Conservation (phyloP, 2,113 vertebrate genomes). For the Elaphurus davidianus region DNA sequence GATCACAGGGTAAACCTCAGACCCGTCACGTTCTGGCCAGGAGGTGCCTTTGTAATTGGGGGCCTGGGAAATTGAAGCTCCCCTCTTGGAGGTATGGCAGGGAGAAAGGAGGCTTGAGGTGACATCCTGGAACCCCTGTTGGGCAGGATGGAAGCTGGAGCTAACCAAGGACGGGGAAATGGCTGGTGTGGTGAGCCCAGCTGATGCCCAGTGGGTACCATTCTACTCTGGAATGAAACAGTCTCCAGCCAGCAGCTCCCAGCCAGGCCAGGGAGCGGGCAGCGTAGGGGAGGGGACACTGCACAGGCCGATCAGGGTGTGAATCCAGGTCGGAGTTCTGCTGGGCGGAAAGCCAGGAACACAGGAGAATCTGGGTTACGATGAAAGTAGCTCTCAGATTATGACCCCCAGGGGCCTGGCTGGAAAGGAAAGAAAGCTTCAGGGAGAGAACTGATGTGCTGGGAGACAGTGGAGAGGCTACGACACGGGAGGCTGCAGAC, state of each 20-base stretch:
- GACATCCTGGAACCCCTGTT: not conserved
- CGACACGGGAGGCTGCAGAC: no score
- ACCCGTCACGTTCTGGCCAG: not conserved
- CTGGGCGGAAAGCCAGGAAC: not conserved
- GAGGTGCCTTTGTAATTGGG: not conserved
- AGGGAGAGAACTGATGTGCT: not conserved
- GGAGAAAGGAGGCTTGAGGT: not conserved
- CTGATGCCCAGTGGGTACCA: accelerated
- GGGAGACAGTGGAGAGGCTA: not conserved
- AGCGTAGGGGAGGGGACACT: not conserved
- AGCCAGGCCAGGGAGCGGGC: not conserved
- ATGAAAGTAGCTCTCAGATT: not conserved
- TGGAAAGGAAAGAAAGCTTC: not conserved
- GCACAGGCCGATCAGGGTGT: not conserved
- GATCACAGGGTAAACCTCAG: not conserved
- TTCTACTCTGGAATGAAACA: not conserved
- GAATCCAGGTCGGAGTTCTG: not conserved
- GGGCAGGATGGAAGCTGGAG: not conserved
- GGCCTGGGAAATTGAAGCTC: no score
- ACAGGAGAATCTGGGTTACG: not conserved
- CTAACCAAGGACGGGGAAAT: not conserved
- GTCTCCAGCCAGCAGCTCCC: not conserved
- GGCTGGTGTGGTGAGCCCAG: not conserved
- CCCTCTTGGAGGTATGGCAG: not conserved
- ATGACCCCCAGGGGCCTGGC: not conserved